Conservation (phyloP, 2,888 invertebrate species). For the Noctua fimbriata region DNA sequence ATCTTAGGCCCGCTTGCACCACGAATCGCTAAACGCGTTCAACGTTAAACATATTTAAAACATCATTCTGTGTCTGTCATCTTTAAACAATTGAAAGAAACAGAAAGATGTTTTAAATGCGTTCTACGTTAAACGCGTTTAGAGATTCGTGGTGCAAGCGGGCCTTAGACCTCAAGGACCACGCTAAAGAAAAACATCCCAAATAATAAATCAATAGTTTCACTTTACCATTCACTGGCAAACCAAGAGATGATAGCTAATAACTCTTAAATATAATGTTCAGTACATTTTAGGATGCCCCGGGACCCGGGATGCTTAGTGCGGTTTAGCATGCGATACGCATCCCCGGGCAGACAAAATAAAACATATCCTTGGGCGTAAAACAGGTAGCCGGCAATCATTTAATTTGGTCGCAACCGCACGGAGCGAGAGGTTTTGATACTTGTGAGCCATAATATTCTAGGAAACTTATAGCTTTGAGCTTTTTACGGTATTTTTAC, state of each 20-base stretch:
- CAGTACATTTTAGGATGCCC: slow-evolving; percentile 60
- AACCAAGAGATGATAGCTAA: slow-evolving; percentile 57
- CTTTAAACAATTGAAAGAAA: no score
- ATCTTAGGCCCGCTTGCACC: no score
- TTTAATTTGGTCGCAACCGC: slow-evolving; percentile 78
- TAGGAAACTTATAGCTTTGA: not conserved
- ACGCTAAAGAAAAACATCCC: not conserved
- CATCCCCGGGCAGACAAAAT: slow-evolving; percentile 76
- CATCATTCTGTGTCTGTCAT: no score
- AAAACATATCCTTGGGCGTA: slow-evolving; percentile 87
- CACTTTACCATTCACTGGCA: slow-evolving; percentile 46
- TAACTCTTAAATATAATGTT: slow-evolving; percentile 69
- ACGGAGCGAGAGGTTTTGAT: slow-evolving; percentile 72
- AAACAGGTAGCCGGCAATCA: slow-evolving; percentile 87
- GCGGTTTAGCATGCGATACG: slow-evolving; percentile 77
- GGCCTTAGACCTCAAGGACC: not conserved
- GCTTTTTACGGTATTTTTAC: fast-evolving
- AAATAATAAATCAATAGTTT: slow-evolving; percentile 57
- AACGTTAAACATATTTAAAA: no score
- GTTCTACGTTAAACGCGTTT: no score
- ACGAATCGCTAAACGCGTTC: no score
- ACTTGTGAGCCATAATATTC: slow-evolving; percentile 64
- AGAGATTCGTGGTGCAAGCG: no score
- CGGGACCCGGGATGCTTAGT: slow-evolving; percentile 67
- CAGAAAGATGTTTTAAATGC: no score